Base-by-base conservation (phyloP, 92 coral and sea anemone genomes). In the Hydrozoanthus gracilis region DNA sequence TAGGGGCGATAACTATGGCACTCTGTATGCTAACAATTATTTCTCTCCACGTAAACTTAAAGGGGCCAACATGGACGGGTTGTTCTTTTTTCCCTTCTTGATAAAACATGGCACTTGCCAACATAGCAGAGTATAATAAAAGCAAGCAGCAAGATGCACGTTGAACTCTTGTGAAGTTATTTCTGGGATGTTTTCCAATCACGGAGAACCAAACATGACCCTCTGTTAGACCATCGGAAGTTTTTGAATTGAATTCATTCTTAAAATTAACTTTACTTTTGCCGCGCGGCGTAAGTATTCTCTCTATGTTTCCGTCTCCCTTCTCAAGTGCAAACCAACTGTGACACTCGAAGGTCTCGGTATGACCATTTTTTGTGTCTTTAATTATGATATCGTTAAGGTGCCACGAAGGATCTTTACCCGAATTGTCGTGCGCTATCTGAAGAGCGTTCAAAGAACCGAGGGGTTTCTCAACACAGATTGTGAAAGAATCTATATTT, bases 321-420 rank as follows among this genome's bases (percentile, higher is more conserved):
- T 75, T 88, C 49, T 88, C 91, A 35, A 89, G 88, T 8, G 91
- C 91, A 5, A 89, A 77, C 91, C 91, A 89, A 39, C 88, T 80
- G 56, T 67, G 60, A 45, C 88, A 89, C 10, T 58, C 82, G 16
- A 89, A 58, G 44, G 86, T 20, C 79, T 68, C 82, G 0, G 82
- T 71, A 2, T 18, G 61, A 9, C 20, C 45, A 8, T 18, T 84
- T 4, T 66, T 66, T 1, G 51, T 68, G 44, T 89, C 88, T n/a
- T 48, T 11, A 48, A 71, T 82, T 15, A 16, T 45, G 35, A 89
- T 56, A 65, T 89, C 86, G 51, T 65, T 76, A 7, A 89, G 85
- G 46, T 54, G 84, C 91, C 91, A 89, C 35, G 91, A 83, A 12
- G 88, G 56, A 13, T 49, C 51, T 5, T 89, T 51, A 3, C 91